phyloP scores from a whole-genome alignment of 2,113 vertebrate species.

The Limnothrissa miodon region DNA sequence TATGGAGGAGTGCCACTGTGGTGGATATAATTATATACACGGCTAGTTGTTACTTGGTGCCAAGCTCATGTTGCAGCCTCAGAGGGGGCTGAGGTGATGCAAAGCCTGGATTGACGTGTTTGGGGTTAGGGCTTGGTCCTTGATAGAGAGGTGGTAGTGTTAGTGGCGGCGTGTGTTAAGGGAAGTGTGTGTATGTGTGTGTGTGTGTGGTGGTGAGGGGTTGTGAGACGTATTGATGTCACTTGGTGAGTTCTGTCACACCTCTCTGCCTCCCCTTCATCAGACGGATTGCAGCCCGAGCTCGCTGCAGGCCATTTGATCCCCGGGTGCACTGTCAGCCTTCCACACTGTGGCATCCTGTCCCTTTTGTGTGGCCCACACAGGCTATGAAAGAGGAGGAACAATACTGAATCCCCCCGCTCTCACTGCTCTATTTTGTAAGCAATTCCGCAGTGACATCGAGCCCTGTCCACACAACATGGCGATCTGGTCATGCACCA shows the following conservation, averaged over 20 bases:
- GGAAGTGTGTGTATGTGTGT: too few species aligned
- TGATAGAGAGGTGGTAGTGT: neutral
- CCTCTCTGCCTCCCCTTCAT: slow-evolving; percentile 40
- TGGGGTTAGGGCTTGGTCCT: neutral
- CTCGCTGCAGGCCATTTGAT: slow-evolving; percentile 42
- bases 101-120: slow-evolving; percentile 9
- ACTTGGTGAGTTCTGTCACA: slow-evolving; percentile 40
- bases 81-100: slow-evolving; percentile 40
- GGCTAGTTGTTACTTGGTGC: slow-evolving; percentile 21
- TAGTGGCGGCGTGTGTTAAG: neutral
- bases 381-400: slow-evolving; percentile 23
- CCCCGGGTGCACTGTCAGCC: slow-evolving; percentile 33
- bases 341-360: slow-evolving; percentile 14
- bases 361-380: slow-evolving; percentile 34
- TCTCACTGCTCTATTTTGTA: slow-evolving; percentile 41
- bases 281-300: slow-evolving; percentile 45
- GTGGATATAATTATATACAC: slow-evolving; percentile 29
- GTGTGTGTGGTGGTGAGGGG: neutral
- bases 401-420: slow-evolving; percentile 28
- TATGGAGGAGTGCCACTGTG: slow-evolving; percentile 20
- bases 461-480: slow-evolving; percentile 32
- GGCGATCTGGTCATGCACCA: neutral
- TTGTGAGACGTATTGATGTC: slow-evolving; percentile 44
- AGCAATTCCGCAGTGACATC: slow-evolving; percentile 27
- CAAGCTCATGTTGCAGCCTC: slow-evolving; percentile 43